A percentile compares a stretch with the other conserved stretches of the same genome.
Evolutionary conservation across 2,113 vertebrate species (phyloP).

Genomic region (Platichthys stellatus): DNA sequence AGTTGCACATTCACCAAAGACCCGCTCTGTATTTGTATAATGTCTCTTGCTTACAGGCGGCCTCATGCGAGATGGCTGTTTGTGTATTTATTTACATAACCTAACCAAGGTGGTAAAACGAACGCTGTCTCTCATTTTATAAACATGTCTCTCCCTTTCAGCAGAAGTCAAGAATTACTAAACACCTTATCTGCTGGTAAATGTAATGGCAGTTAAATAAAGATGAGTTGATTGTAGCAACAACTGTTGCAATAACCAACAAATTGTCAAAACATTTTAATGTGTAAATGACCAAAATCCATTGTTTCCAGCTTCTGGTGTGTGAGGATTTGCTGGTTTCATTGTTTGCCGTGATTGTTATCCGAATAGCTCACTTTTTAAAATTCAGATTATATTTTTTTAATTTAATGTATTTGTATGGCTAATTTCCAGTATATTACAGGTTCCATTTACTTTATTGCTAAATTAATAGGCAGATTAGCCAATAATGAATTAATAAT

Average conservation of each 20-base stretch:
- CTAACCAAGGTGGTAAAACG: slow-evolving; percentile 4
- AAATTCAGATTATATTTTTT: too few relatives aligned
- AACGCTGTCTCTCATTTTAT: not conserved
- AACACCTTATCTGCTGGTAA: not conserved
- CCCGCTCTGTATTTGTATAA: slow-evolving; percentile 27
- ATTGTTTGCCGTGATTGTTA: too few relatives aligned
- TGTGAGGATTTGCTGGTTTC: too few relatives aligned
- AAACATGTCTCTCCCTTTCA: not conserved
- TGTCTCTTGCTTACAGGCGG: not conserved
- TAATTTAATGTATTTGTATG: too few relatives aligned
- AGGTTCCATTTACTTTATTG: too few relatives aligned
- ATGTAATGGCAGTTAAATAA: slow-evolving; percentile 3
- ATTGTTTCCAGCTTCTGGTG: too few relatives aligned
- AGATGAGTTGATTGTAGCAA: not conserved
- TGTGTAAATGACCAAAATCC: too few relatives aligned
- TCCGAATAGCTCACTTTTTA: too few relatives aligned
- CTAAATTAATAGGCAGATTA: not conserved
- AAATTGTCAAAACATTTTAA: not conserved
- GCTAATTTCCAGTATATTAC: too few relatives aligned
- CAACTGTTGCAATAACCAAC: not conserved
- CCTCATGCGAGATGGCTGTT: slow-evolving; percentile 6
- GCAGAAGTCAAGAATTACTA: not conserved
- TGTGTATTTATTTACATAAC: slow-evolving; percentile 25
- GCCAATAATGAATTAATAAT: too few relatives aligned
- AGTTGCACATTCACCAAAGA: slow-evolving; percentile 47